Conservation (phyloP, 2,797 vertebrate genomes). For the Oceanodroma leucorhoa region DNA sequence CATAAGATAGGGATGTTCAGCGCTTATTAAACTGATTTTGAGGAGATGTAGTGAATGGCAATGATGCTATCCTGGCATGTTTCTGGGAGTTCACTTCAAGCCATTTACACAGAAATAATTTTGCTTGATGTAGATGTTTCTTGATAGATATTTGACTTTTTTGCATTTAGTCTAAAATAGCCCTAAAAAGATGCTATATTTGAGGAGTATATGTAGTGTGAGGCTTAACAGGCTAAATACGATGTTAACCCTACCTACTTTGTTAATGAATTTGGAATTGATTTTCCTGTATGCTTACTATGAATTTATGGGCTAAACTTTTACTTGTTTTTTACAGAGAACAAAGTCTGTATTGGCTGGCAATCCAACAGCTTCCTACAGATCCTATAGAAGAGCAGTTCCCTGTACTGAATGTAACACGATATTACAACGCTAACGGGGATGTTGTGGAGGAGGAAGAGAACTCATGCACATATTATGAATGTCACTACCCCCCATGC, state of each 20-base stretch:
- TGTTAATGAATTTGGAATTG: not conserved
- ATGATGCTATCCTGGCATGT: not conserved
- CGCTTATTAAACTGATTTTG: not conserved
- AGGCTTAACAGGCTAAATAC: not conserved
- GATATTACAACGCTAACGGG: constrained; percentile 97
- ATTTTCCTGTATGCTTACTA: not conserved
- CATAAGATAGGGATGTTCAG: not conserved
- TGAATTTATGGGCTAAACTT: not conserved
- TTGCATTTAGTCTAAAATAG: not conserved
- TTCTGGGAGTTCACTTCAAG: not conserved
- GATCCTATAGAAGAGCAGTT: constrained; percentile 98
- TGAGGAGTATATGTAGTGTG: not conserved
- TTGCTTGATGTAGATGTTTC: not conserved
- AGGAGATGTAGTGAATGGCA: not conserved
- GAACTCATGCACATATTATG: constrained; percentile 96
- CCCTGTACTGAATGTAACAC: constrained; percentile 92
- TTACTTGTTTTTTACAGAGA: constrained; percentile 77
- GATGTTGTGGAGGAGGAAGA: constrained; percentile 98
- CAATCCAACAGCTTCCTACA: constrained; percentile 96
- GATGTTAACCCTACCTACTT: not conserved
- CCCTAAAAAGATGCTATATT: not conserved
- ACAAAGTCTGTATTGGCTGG: constrained; percentile 97
- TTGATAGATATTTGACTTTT: not conserved
- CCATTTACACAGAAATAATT: not conserved
- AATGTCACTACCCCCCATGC: constrained; percentile 98